phyloP scores from a whole-genome alignment of 2,797 vertebrate genomes.

The Eulemur coronatus region DNA sequence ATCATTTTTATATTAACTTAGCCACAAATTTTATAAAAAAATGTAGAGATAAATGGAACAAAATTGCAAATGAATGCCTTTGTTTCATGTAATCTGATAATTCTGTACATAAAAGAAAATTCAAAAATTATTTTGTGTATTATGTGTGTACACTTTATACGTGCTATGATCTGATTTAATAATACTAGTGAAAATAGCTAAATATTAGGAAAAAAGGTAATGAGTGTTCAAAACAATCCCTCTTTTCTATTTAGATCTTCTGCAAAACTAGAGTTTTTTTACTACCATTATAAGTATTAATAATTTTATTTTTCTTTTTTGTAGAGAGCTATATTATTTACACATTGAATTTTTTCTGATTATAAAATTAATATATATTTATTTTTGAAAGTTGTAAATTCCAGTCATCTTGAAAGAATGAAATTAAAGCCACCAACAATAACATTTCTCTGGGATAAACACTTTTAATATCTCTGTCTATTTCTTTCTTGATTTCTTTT shows the following conservation, averaged over 20 bases:
- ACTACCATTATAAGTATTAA: neutral
- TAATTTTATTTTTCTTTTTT: neutral
- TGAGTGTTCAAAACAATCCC: neutral
- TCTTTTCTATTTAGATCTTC: neutral
- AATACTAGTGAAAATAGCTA: neutral
- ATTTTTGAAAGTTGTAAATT: neutral
- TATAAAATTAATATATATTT: neutral
- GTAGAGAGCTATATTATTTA: neutral
- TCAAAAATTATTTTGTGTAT: neutral
- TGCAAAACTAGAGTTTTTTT: neutral
- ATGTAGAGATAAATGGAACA: neutral
- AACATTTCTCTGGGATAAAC: neutral
- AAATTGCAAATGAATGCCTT: neutral
- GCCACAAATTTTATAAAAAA: neutral
- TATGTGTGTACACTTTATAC: neutral
- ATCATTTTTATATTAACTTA: neutral
- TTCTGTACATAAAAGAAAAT: neutral
- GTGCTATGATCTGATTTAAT: neutral
- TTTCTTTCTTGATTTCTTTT: neutral
- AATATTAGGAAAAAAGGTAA: neutral
- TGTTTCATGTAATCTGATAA: neutral
- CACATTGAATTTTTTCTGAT: neutral
- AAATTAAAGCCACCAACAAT: neutral
- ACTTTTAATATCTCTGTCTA: neutral
- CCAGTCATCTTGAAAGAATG: neutral